Percentiles rank a stretch among this genome's conserved stretches.
Conservation (phyloP, 2,797 vertebrate genomes). For the Falco berigora region DNA sequence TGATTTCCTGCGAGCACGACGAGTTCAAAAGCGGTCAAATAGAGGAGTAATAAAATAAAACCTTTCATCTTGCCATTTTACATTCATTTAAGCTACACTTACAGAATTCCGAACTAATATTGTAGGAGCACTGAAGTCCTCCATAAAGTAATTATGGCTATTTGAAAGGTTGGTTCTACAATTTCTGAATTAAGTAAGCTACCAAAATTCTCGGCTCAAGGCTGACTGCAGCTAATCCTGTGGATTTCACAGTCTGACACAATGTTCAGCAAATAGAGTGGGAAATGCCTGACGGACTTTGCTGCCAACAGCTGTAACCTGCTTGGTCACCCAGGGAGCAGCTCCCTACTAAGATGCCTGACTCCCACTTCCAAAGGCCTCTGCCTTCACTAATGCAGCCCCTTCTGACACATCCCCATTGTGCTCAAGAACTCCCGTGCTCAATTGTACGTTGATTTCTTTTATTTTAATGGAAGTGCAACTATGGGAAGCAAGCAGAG, state of each 20-base stretch:
- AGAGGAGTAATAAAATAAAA: conserved; percentile 57
- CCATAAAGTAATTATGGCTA: conserved; percentile 46
- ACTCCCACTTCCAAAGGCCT: not conserved
- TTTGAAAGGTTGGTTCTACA: conserved; percentile 36
- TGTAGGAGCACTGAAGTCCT: conserved; percentile 7
- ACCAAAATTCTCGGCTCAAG: not conserved
- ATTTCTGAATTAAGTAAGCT: conserved; percentile 51
- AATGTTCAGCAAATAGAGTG: not conserved
- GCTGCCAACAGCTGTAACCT: not conserved
- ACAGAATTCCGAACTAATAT: conserved; percentile 35
- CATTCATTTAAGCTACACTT: conserved; percentile 42
- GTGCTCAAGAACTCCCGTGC: not conserved
- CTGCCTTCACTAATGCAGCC: not conserved
- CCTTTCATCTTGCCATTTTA: conserved; percentile 64
- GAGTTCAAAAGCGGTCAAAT: conserved; percentile 53
- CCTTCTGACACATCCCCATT: not conserved
- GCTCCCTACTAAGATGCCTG: not conserved
- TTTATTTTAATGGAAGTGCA: not conserved
- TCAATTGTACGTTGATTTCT: not conserved
- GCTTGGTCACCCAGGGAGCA: not conserved
- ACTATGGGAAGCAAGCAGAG: not conserved
- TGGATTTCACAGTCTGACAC: not conserved
- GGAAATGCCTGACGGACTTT: not conserved
- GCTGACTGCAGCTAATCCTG: not conserved
- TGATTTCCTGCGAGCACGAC: conserved; percentile 7